Conservation (phyloP, 1,140 invertebrate species). For the Harpegnathos saltator region DNA sequence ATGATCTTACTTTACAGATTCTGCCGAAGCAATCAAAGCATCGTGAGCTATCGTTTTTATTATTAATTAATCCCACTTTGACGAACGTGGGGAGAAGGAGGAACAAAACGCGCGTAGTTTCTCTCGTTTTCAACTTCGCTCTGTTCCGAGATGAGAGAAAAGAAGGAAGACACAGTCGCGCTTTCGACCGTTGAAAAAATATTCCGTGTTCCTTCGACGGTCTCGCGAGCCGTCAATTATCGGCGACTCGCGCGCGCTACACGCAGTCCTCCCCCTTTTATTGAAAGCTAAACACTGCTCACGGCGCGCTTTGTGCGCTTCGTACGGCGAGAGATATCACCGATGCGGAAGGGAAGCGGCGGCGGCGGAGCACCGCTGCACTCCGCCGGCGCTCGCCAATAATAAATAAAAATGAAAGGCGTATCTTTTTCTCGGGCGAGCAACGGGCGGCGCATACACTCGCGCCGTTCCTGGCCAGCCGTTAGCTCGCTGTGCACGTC, state of each 20-base stretch:
- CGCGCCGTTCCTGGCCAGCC: slow-evolving; percentile 40
- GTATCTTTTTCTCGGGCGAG: slow-evolving; percentile 25
- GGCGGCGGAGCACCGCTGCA: neutral
- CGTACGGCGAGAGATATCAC: slow-evolving; percentile 15
- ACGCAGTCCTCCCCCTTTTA: slow-evolving; percentile 13
- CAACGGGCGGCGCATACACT: slow-evolving; percentile 25
- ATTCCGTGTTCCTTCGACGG: neutral
- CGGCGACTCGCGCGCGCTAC: neutral
- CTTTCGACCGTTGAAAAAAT: neutral
- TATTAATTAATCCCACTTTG: neutral
- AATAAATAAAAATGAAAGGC: slow-evolving; percentile 56
- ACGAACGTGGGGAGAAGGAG: too few relatives aligned
- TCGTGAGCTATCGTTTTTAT: neutral
- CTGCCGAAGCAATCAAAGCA: neutral
- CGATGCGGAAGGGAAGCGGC: slow-evolving; percentile 26
- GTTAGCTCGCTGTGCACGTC: slow-evolving; percentile 9
- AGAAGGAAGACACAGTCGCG: neutral
- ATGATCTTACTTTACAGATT: slow-evolving; percentile 15
- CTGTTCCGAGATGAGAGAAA: neutral
- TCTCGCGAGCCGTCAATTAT: slow-evolving; percentile 40
- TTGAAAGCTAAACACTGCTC: slow-evolving; percentile 43
- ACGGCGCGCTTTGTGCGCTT: slow-evolving; percentile 4
- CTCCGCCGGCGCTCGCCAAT: slow-evolving; percentile 4
- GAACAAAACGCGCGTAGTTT: neutral
- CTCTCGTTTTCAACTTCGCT: too few relatives aligned